Percentiles rank a stretch among this genome's conserved stretches.
These are phyloP conservation scores for Syrista parreyssii DNA, from an alignment of 2,888 invertebrate genomes.

Conservation along the genomic window DNA sequence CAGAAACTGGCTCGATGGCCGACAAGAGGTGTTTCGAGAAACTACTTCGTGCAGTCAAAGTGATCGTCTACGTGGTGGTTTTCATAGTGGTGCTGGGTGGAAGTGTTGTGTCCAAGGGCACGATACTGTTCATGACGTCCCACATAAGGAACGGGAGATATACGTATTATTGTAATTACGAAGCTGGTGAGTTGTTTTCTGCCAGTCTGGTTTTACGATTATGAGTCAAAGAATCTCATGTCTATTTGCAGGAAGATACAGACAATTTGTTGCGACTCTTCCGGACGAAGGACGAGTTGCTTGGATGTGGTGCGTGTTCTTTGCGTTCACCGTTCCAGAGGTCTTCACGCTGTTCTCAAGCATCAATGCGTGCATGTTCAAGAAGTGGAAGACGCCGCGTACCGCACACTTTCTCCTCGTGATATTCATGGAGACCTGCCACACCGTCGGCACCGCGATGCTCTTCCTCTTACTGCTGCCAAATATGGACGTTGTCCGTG, in stretches of 20 bases:
- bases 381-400: constrained; percentile 73
- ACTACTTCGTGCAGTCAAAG: constrained; percentile 74
- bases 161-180: constrained; percentile 72
- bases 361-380: constrained; percentile 79
- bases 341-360: constrained; percentile 78
- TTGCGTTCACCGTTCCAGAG: constrained; percentile 83
- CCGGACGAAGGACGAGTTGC: constrained; percentile 75
- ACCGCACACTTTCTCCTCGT: constrained; percentile 71
- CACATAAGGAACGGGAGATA: constrained; percentile 71
- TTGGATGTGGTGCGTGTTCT: constrained; percentile 85
- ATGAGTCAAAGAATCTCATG: too few species aligned
- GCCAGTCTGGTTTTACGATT: too few species aligned
- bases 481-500: constrained; percentile 82
- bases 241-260: constrained; percentile 69
- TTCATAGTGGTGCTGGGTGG: constrained; percentile 75
- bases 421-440: constrained; percentile 80
- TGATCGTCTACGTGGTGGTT: constrained; percentile 76
- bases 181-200: constrained; percentile 57
- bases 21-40: constrained; percentile 73
- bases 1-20: constrained; percentile 76
- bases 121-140: constrained; percentile 79
- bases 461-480: constrained; percentile 83
- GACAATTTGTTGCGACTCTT: constrained; percentile 72
- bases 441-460: constrained; percentile 81
- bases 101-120: constrained; percentile 80